A percentile compares a stretch with the other conserved stretches of the same genome.
These are phyloP conservation scores for Azorinus chamasolen DNA, from an alignment of 2,888 invertebrate genomes.

Conservation along the genomic window DNA sequence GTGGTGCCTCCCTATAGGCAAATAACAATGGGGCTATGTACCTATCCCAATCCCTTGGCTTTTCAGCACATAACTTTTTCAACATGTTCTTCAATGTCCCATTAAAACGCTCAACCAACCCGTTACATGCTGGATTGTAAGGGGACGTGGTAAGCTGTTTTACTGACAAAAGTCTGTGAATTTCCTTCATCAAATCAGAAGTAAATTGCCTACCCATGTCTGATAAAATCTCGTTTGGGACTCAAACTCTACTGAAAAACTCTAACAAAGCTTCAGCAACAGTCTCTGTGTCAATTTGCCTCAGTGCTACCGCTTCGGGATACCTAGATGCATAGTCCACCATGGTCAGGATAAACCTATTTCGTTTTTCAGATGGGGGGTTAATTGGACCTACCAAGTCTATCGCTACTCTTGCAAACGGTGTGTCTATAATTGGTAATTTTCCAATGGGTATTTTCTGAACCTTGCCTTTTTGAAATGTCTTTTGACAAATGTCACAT, in stretches of 20 bases:
- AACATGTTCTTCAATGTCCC: conserved; percentile 58
- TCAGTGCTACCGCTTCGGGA: conserved; percentile 63
- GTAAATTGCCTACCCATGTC: conserved; percentile 67
- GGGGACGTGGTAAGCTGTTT: conserved; percentile 52
- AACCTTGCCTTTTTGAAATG: conserved; percentile 10
- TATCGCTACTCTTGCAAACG: conserved; percentile 12
- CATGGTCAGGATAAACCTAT: conserved; percentile 60
- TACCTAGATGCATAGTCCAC: conserved; percentile 66
- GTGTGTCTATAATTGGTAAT: conserved; percentile 15
- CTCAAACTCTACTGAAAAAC: conserved; percentile 56
- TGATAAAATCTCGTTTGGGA: conserved; percentile 63
- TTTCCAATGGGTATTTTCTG: conserved; percentile 9
- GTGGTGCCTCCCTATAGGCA: conserved; percentile 64
- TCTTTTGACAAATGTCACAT: conserved; percentile 17
- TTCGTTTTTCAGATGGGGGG: conserved; percentile 48
- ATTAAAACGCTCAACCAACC: conserved; percentile 62
- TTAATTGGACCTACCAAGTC: conserved; percentile 54
- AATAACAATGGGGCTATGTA: conserved; percentile 56
- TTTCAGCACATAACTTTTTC: conserved; percentile 38
- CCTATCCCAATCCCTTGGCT: conserved; percentile 61
- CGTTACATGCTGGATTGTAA: conserved; percentile 62
- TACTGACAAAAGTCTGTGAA: conserved; percentile 48
- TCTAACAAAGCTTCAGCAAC: conserved; percentile 64
- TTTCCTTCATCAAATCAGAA: conserved; percentile 55
- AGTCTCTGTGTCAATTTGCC: conserved; percentile 45